Evolutionary conservation across 1,140 invertebrate genomes (phyloP).

Genomic region (Thalassaphorura encarpata): DNA sequence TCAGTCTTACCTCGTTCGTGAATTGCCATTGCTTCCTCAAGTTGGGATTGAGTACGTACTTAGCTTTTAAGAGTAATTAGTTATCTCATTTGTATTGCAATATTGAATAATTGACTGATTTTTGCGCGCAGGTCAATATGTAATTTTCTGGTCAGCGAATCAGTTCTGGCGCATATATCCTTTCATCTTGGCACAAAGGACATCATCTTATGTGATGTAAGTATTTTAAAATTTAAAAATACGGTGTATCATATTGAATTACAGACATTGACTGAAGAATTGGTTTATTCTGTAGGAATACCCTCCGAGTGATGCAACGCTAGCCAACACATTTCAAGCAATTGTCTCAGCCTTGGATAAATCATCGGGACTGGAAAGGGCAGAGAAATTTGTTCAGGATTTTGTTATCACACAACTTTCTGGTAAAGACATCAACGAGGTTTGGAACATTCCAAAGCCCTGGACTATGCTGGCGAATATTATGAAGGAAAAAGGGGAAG

Average conservation of each 20-base stretch:
- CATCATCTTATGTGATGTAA: slow-evolving; percentile 62
- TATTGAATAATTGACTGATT: slow-evolving; percentile 12
- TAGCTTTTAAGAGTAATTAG: background rate
- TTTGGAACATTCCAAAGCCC: slow-evolving; percentile 70
- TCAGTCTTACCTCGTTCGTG: slow-evolving; percentile 47
- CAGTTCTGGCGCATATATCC: slow-evolving; percentile 57
- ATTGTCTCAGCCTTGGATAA: slow-evolving; percentile 63
- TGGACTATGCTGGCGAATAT: slow-evolving; percentile 55
- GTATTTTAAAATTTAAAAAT: slow-evolving; percentile 35
- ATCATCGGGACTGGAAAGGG: slow-evolving; percentile 49
- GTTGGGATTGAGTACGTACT: slow-evolving; percentile 50
- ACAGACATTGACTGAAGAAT: background rate
- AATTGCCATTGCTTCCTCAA: slow-evolving; percentile 59
- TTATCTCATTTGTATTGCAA: slow-evolving; percentile 15
- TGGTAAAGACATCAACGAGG: slow-evolving; percentile 67
- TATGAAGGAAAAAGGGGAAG: slow-evolving; percentile 44
- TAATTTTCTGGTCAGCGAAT: slow-evolving; percentile 54
- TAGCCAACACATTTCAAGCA: slow-evolving; percentile 69
- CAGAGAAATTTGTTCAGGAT: slow-evolving; percentile 69
- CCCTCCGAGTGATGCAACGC: slow-evolving; percentile 53
- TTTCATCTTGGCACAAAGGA: slow-evolving; percentile 67
- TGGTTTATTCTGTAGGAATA: slow-evolving; percentile 52
- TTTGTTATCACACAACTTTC: slow-evolving; percentile 71
- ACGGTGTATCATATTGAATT: slow-evolving; percentile 12
- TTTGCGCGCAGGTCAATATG: slow-evolving; percentile 46